Conservation (phyloP, 2,113 vertebrate species). For the Mugil cephalus region DNA sequence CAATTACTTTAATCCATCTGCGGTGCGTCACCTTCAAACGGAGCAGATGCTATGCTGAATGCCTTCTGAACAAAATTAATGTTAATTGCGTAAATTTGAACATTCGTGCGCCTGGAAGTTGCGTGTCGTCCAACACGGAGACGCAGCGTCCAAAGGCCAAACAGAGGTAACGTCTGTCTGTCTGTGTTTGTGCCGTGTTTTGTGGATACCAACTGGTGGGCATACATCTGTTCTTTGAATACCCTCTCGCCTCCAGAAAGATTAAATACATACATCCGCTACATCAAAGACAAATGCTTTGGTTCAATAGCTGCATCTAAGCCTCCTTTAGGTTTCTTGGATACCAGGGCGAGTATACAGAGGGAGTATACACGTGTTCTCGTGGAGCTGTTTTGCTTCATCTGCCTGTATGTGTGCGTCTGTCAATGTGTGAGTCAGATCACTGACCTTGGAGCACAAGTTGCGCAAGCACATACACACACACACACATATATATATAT, state of each 20-base stretch:
- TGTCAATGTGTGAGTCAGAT: slow-evolving; percentile 35
- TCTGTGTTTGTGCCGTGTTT: neutral
- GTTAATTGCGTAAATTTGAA: slow-evolving; percentile 17
- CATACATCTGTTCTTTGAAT: slow-evolving; percentile 8
- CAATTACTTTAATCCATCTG: slow-evolving; percentile 66
- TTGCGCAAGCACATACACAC: slow-evolving; percentile 3
- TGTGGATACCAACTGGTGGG: neutral
- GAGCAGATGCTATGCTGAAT: slow-evolving; percentile 56
- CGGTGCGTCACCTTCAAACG: slow-evolving; percentile 19
- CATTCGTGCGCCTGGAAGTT: neutral
- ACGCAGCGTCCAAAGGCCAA: neutral
- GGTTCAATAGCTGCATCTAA: slow-evolving; percentile 14
- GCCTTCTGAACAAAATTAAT: slow-evolving; percentile 19
- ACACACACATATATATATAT: no score
- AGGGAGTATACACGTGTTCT: slow-evolving; percentile 13
- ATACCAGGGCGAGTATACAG: no score
- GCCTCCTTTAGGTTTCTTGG: slow-evolving; percentile 22
- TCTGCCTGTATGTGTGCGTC: neutral
- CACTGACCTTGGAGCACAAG: slow-evolving; percentile 49
- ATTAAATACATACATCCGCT: slow-evolving; percentile 5
- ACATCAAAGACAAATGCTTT: slow-evolving; percentile 38
- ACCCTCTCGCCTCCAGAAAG: neutral
- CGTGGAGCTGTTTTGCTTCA: slow-evolving; percentile 3
- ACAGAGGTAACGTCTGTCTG: neutral
- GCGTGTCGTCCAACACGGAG: slow-evolving; percentile 21